Evolutionary conservation across 2,888 invertebrate genomes (phyloP).

Genomic region (Andricus curvator): DNA sequence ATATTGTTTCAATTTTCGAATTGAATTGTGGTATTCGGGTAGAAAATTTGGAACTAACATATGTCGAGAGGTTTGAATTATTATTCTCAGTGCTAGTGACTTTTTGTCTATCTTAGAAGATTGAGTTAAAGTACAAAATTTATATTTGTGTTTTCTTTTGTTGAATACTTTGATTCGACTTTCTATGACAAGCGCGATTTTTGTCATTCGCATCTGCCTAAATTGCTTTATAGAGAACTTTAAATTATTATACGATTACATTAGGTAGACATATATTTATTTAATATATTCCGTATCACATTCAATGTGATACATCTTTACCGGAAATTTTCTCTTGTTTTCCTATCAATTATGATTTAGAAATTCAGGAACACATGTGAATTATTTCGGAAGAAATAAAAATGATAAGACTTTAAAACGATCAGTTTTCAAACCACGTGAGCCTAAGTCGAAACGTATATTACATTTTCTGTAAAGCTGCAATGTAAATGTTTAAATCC

Average conservation of each 20-base stretch:
- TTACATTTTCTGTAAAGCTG: constrained; percentile 36
- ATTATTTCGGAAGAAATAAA: constrained; percentile 10
- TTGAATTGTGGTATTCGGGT: background rate
- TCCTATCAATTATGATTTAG: background rate
- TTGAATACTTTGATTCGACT: background rate
- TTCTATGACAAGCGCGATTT: background rate
- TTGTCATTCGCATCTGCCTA: background rate
- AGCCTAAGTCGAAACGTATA: background rate
- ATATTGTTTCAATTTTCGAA: background rate
- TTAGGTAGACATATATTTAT: constrained; percentile 33
- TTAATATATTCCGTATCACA: constrained; percentile 33
- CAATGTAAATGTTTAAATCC: constrained; percentile 8
- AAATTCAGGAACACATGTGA: background rate
- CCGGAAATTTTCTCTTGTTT: constrained; percentile 11
- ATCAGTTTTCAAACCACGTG: background rate
- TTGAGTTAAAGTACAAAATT: background rate
- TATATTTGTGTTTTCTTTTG: background rate
- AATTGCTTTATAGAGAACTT: background rate
- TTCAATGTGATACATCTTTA: constrained; percentile 17
- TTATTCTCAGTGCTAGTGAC: background rate
- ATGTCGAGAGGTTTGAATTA: background rate
- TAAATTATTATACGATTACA: background rate
- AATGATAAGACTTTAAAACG: background rate
- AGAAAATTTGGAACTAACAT: background rate
- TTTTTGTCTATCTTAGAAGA: background rate